Evolutionary conservation across 2,888 invertebrate genomes (phyloP).

Genomic region (Camptogramma bilineatum): DNA sequence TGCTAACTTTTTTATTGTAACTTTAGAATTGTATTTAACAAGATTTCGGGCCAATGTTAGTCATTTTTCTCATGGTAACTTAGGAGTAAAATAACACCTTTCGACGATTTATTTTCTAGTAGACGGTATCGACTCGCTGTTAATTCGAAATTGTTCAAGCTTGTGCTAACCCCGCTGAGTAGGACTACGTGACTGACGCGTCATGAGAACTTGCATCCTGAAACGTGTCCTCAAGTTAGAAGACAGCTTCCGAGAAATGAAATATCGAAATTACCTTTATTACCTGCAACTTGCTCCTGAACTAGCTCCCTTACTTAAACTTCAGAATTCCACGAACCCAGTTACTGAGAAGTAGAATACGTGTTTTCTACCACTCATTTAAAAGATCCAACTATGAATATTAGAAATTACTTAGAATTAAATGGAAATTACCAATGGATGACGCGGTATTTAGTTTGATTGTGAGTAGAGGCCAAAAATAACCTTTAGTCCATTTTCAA

Average conservation of each 20-base stretch:
- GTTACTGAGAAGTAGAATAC: not conserved
- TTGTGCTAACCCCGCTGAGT: conserved; percentile 47
- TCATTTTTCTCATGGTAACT: too few relatives aligned
- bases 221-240: conserved; percentile 45
- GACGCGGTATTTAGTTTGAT: too few relatives aligned
- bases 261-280: not conserved
- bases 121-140: not conserved
- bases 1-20: too few relatives aligned
- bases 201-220: conserved; percentile 60
- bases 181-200: conserved; percentile 64
- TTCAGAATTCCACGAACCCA: not conserved
- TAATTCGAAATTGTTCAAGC: not conserved
- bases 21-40: too few relatives aligned
- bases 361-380: not conserved
- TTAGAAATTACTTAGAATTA: too few relatives aligned
- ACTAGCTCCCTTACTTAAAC: not conserved
- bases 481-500: too few relatives aligned
- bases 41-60: too few relatives aligned
- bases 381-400: too few relatives aligned
- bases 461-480: too few relatives aligned
- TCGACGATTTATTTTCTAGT: too few relatives aligned
- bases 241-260: conserved; percentile 9
- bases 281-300: not conserved
- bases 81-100: too few relatives aligned
- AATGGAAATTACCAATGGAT: too few relatives aligned